These are phyloP conservation scores for Amiota communis DNA, from an alignment of 2,888 invertebrate species.

Conservation along the genomic window DNA sequence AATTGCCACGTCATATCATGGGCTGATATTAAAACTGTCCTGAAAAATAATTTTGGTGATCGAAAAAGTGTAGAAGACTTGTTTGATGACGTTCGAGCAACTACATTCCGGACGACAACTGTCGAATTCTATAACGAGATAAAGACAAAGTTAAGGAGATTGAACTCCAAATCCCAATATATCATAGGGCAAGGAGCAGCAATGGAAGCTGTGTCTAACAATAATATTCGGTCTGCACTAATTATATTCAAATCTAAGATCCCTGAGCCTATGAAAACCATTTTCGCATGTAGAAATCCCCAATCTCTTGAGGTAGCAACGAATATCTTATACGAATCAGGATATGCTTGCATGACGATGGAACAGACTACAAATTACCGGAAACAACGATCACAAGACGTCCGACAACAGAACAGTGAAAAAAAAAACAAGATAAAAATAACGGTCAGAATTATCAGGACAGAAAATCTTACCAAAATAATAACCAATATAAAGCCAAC, in stretches of 20 bases:
- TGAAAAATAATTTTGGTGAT: slow-evolving; percentile 44
- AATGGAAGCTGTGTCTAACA: slow-evolving; percentile 29
- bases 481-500: slow-evolving; percentile 18
- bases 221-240: slow-evolving; percentile 43
- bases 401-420: no score
- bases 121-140: slow-evolving; percentile 43
- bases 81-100: slow-evolving; percentile 36
- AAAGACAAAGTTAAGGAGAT: slow-evolving; percentile 32
- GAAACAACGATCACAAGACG: no score
- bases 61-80: slow-evolving; percentile 37
- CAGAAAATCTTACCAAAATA: slow-evolving; percentile 47
- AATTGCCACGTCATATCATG: slow-evolving; percentile 42
- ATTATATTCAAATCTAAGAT: slow-evolving; percentile 32
- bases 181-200: slow-evolving; percentile 30
- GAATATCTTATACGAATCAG: no score
- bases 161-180: slow-evolving; percentile 39
- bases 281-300: slow-evolving; percentile 40
- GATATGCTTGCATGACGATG: no score
- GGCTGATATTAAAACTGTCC: slow-evolving; percentile 36
- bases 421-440: no score
- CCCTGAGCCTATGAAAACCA: slow-evolving; percentile 43
- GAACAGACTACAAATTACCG: no score
- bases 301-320: no score
- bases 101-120: slow-evolving; percentile 37
- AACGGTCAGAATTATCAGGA: no score